Percentiles rank a stretch among this genome's conserved stretches.
Conservation (phyloP, 2,888 invertebrate species). For the Papilio elwesi region DNA sequence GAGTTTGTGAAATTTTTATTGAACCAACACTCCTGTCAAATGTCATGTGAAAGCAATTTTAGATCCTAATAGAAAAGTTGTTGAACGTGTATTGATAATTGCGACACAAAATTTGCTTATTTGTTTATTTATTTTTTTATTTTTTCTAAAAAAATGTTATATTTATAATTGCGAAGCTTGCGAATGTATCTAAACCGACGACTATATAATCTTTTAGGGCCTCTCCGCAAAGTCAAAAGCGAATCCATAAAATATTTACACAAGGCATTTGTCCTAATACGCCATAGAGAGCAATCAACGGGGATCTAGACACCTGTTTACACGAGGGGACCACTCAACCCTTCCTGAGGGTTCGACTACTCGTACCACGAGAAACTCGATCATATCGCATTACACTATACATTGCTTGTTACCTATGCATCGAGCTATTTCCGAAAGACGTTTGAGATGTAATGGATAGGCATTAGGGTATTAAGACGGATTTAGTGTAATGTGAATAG, state of each 20-base stretch:
- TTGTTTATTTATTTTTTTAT: not conserved
- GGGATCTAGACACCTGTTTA: conserved; percentile 47
- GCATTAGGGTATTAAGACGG: not conserved
- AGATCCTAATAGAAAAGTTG: too few species aligned
- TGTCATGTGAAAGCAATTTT: too few species aligned
- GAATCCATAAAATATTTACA: conserved; percentile 38
- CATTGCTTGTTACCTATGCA: conserved; percentile 30
- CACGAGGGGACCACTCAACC: conserved; percentile 45
- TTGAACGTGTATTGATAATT: not conserved
- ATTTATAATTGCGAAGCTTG: not conserved
- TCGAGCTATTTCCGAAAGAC: conserved; percentile 20
- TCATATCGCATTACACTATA: conserved; percentile 1
- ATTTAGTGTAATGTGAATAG: conserved; percentile 12
- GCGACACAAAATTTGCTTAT: not conserved
- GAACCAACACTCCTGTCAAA: too few species aligned
- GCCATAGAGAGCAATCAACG: conserved; percentile 42
- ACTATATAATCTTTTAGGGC: conserved; percentile 29
- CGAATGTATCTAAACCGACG: not conserved
- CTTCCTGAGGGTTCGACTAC: conserved; percentile 36
- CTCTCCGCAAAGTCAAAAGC: conserved; percentile 31
- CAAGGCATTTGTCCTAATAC: conserved; percentile 41
- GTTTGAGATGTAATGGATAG: conserved; percentile 37
- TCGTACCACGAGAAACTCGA: conserved; percentile 17
- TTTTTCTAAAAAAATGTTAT: not conserved
- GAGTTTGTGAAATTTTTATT: too few species aligned